Conservation (phyloP, 2,113 vertebrate genomes). For the Calidris pygmaea region DNA sequence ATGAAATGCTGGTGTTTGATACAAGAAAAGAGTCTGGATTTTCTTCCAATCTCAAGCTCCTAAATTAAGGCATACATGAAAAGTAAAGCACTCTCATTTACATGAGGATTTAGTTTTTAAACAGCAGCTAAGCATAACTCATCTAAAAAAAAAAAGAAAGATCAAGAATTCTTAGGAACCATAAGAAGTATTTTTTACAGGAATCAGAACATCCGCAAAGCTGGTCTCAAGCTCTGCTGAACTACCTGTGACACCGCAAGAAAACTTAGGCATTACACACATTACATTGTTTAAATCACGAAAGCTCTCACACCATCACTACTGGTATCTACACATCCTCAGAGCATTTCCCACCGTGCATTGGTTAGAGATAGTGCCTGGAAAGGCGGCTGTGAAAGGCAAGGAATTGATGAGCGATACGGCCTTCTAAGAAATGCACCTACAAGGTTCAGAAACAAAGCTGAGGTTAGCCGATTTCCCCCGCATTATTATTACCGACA, state of each 20-base stretch:
- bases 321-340: not conserved
- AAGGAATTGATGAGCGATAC: not conserved
- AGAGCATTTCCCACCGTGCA: not conserved
- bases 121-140: not conserved
- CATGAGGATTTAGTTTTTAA: not conserved
- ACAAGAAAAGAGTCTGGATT: not conserved
- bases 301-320: not conserved
- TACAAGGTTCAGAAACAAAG: conserved; percentile 24
- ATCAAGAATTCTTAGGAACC: not conserved
- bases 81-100: not conserved
- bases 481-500: conserved; percentile 52
- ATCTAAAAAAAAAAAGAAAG: not conserved
- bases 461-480: conserved; percentile 24
- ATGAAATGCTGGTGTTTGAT: not conserved
- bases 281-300: not conserved
- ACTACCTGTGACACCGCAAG: not conserved
- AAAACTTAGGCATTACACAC: not conserved
- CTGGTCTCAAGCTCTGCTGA: not conserved
- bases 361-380: not conserved
- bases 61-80: not conserved
- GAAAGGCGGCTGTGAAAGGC: not conserved
- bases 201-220: not conserved
- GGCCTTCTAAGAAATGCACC: not conserved
- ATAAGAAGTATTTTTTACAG: not conserved
- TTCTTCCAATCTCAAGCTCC: not conserved